Evolutionary conservation across 2,888 invertebrate species (phyloP).

Genomic region (Trissonchulus sp.): DNA sequence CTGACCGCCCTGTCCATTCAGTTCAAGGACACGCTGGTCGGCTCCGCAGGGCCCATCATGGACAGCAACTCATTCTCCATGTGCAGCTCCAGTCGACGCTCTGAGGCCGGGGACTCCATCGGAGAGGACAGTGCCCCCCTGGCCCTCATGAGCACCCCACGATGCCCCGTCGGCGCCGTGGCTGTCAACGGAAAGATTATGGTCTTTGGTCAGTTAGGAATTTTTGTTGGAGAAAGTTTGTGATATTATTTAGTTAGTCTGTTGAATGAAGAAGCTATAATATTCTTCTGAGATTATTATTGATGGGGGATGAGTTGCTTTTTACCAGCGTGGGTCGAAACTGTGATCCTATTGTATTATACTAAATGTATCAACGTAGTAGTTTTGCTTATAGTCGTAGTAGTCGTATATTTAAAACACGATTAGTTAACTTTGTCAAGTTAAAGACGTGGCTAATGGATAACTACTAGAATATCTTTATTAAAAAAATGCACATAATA

Average conservation of each 20-base stretch:
- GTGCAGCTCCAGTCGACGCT: neutral
- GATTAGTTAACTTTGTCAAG: too few species aligned
- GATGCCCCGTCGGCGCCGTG: conserved; percentile 71
- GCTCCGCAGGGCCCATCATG: neutral
- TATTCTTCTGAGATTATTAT: too few species aligned
- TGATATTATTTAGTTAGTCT: too few species aligned
- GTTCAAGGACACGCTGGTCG: conserved; percentile 45
- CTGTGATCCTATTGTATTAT: too few species aligned
- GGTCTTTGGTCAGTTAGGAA: conserved; percentile 65
- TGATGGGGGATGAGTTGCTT: too few species aligned
- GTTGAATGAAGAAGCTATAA: too few species aligned
- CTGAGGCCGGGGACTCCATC: conserved; percentile 35
- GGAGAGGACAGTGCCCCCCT: conserved; percentile 49
- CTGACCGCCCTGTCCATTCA: conserved; percentile 59
- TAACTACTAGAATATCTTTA: neutral
- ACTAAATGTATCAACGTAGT: too few species aligned
- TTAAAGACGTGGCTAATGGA: neutral
- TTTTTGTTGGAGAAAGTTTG: too few species aligned
- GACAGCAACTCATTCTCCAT: neutral
- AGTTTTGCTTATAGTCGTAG: too few species aligned
- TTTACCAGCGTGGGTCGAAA: too few species aligned
- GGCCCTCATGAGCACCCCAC: conserved; percentile 63
- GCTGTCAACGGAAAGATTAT: conserved; percentile 66
- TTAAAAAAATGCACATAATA: too few species aligned
- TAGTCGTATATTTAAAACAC: too few species aligned